Evolutionary conservation across 2,797 vertebrate genomes (phyloP), one percentile per base, ranked within the genome.

Genomic region (Sebastes nivosus): DNA sequence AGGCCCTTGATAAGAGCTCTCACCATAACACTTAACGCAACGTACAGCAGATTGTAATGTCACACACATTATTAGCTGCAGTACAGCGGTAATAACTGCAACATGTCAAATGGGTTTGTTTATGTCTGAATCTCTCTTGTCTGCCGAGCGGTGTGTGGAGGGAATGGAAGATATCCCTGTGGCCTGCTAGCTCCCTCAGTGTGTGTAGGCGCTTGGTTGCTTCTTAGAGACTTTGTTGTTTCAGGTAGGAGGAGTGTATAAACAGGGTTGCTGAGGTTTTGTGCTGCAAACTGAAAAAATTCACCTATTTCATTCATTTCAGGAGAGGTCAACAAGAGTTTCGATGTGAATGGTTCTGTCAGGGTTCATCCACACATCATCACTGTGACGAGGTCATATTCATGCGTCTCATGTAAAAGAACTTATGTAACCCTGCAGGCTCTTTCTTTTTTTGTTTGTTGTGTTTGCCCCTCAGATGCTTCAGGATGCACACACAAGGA

Each of bases 401-500:
- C 34, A 64, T 63, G 76, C 27, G 24, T 66, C 14, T 29, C 42
- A 24, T 76, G 32, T n/a, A 80, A 79, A 79, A 80, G 5, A 3
- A 25, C 60, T 0, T 8, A 36, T 72, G 67, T 68, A 79, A 72
- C 27, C 54, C 72, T 36, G 9, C 20, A 12, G 13, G 3, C 24
- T 18, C 55, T 2, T 14, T 14, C n/a, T 85, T 42, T 67, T 46
- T 61, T 57, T 52, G 18, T 67, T 67, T 8, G 24, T 80, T 54
- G 32, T 54, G 38, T 87, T 82, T 61, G 22, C 36, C 63, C 29
- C 69, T 81, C 57, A 30, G 38, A 80, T 64, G 59, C 83, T 80
- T 67, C 69, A 22, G 5, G 75, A 64, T 74, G 75, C 46, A 42
- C 29, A 61, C 78, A 75, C 87, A 88, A 91, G 76, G 75, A 78